These are phyloP conservation scores for Scaptomyza cyrtandrae DNA, from an alignment of 2,888 invertebrate genomes.

Conservation along the genomic window DNA sequence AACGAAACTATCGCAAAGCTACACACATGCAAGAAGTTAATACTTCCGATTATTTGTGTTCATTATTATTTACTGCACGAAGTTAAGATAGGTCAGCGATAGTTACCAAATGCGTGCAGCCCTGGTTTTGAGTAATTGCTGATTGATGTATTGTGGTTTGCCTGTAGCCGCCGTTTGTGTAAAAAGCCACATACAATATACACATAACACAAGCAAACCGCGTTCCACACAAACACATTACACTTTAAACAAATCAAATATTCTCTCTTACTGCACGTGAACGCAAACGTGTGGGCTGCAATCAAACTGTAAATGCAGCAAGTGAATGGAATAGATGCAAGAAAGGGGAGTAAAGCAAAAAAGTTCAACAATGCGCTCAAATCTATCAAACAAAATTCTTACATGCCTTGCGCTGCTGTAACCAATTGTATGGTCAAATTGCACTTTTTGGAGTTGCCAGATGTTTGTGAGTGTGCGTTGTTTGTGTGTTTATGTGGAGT, in stretches of 20 bases:
- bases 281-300: slow-evolving; percentile 53
- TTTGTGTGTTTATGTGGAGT: slow-evolving; percentile 21
- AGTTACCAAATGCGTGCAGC: slow-evolving; percentile 25
- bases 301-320: slow-evolving; percentile 66
- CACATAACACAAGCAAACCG: slow-evolving; percentile 18
- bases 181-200: slow-evolving; percentile 32
- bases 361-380: slow-evolving; percentile 7
- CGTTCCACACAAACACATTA: slow-evolving; percentile 20
- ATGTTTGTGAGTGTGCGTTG: slow-evolving; percentile 28
- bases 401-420: slow-evolving; percentile 45
- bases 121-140: slow-evolving; percentile 51
- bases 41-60: too few relatives aligned
- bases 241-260: slow-evolving; percentile 71
- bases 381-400: slow-evolving; percentile 34
- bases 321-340: slow-evolving; percentile 39
- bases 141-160: slow-evolving; percentile 59
- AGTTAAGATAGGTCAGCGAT: slow-evolving; percentile 9
- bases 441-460: slow-evolving; percentile 55
- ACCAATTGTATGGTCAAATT: slow-evolving; percentile 41
- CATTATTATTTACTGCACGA: background rate
- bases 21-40: background rate
- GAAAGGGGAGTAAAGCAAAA: slow-evolving; percentile 4
- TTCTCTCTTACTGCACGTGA: slow-evolving; percentile 52
- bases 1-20: slow-evolving; percentile 19
- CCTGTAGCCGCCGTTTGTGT: slow-evolving; percentile 28